Conservation (phyloP, 2,888 invertebrate species). For the Apamea epomidion region DNA sequence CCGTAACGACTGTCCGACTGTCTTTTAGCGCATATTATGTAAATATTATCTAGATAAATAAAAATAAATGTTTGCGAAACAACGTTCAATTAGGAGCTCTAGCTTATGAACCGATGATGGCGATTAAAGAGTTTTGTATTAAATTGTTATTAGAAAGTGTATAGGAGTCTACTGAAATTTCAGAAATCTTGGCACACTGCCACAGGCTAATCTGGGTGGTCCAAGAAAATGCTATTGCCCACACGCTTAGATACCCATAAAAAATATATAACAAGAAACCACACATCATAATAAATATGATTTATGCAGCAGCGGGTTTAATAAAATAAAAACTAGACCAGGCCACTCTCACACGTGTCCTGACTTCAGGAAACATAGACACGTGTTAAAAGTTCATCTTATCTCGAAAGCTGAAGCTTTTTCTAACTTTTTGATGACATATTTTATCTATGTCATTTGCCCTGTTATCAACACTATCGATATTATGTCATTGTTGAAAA, state of each 20-base stretch:
- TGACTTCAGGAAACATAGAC: neutral
- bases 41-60: no score
- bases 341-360: neutral
- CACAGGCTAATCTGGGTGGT: neutral
- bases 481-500: constrained; percentile 43
- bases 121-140: neutral
- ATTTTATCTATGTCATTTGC: constrained; percentile 36
- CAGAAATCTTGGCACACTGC: neutral
- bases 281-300: neutral
- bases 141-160: neutral
- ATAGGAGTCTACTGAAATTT: neutral
- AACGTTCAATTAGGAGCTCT: neutral
- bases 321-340: neutral
- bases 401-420: constrained; percentile 11
- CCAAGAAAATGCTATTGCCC: neutral
- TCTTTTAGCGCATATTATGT: no score
- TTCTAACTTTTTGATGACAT: constrained; percentile 25
- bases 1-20: no score
- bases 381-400: constrained; percentile 9
- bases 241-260: neutral
- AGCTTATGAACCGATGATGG: neutral
- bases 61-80: neutral
- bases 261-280: neutral
- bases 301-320: neutral
- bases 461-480: constrained; percentile 46